A percentile compares a stretch with the other conserved stretches of the same genome.
These are phyloP conservation scores for Gonocerus acuteangulatus DNA, from an alignment of 2,888 invertebrate genomes.

Conservation along the genomic window DNA sequence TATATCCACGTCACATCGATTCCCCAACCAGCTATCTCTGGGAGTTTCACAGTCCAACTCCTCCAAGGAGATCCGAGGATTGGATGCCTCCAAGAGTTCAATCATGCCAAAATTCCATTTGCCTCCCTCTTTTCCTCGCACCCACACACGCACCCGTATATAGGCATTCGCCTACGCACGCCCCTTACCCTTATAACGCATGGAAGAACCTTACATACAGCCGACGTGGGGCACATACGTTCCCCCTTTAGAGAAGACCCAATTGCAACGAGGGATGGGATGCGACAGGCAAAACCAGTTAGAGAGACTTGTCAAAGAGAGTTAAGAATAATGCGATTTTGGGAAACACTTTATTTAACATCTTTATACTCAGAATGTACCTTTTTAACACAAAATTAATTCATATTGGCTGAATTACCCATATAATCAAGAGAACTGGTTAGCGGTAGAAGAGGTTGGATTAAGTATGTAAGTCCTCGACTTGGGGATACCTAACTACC, in stretches of 20 bases:
- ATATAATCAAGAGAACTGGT: no score
- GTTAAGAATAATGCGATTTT: background rate
- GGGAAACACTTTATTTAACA: background rate
- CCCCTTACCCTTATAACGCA: background rate
- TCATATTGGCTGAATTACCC: no score
- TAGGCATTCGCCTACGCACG: no score
- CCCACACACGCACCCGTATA: background rate
- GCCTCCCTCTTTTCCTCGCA: background rate
- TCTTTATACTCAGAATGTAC: no score
- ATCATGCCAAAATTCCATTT: constrained; percentile 1
- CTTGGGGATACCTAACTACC: no score
- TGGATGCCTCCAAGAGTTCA: background rate
- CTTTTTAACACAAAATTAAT: no score
- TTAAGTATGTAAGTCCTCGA: no score
- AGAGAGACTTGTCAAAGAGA: background rate
- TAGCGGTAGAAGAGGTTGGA: no score
- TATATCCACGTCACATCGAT: constrained; percentile 26
- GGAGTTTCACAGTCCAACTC: background rate
- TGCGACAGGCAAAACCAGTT: background rate
- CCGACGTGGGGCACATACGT: background rate
- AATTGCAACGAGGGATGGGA: background rate
- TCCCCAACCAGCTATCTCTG: constrained; percentile 4
- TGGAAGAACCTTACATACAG: background rate
- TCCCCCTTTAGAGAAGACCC: background rate
- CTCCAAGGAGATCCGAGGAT: background rate